phyloP scores from a whole-genome alignment of 2,113 vertebrate species.

The Rallus limicola region DNA sequence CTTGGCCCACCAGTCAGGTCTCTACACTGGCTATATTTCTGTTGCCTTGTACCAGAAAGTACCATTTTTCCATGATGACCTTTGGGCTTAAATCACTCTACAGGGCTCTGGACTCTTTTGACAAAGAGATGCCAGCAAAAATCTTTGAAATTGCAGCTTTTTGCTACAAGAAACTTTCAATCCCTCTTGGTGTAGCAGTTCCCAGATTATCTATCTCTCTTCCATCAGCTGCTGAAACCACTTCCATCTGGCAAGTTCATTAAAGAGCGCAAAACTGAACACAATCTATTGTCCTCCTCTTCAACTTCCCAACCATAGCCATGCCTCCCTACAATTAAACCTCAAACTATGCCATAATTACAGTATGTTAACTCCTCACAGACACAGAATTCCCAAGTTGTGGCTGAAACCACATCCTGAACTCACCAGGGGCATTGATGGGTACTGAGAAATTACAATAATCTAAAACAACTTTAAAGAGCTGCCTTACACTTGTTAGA shows the following conservation, averaged over 20 bases:
- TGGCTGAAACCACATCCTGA: conserved; percentile 19
- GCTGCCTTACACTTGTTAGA: background rate
- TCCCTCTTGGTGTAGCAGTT: background rate
- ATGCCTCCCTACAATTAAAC: background rate
- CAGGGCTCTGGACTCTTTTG: background rate
- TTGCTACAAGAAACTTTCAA: background rate
- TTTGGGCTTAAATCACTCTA: background rate
- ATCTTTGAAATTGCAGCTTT: background rate
- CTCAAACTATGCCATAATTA: background rate
- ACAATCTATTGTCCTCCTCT: background rate
- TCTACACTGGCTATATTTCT: accelerated
- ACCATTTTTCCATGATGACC: background rate
- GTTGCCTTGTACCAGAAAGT: background rate
- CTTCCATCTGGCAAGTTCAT: background rate
- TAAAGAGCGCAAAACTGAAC: background rate
- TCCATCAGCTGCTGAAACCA: background rate
- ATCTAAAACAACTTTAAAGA: background rate
- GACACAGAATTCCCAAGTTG: background rate
- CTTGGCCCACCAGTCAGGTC: background rate
- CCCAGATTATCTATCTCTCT: background rate
- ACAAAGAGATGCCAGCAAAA: background rate
- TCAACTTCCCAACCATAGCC: background rate
- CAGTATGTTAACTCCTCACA: background rate
- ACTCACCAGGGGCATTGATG: background rate
- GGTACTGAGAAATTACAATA: background rate